Base-by-base conservation (phyloP, 2,888 invertebrate species). In the Platerodrilus igneus region DNA sequence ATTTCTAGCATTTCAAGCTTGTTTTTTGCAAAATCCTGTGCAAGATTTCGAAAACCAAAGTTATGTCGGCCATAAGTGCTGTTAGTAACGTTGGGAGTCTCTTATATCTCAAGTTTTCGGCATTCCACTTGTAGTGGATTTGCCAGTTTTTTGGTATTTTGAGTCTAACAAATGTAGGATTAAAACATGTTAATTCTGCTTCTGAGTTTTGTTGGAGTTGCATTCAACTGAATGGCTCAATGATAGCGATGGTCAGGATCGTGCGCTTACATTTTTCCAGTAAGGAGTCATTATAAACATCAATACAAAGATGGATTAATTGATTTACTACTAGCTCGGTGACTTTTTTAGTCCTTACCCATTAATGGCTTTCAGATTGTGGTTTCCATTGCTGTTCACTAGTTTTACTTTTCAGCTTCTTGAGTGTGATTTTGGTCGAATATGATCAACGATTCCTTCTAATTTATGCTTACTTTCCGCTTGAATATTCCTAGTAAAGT, bases 261-360 rank as follows among this genome's bases (percentile, higher is more conserved):
- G n/a, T n/a, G n/a, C n/a, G n/a, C n/a, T n/a, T n/a, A n/a, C n/a
- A n/a, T n/a, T n/a, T n/a, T n/a, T n/a, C n/a, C n/a, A n/a, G n/a
- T 2, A 22, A 6, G 10, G 13, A 23, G 9, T 33, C 22, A 32
- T 32, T 32, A 16, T 32, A 32, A 15, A 32, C 32, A 4, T 32
- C 32, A 22, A 32, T 6, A 23, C 23, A 15, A 23, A 32, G 22
- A n/a, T 22, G 9, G 3, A 23, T 32, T 9, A 32, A 16, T 2
- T 13, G 13, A n/a, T 32, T 32, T 11, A 31, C 17, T 2, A 23
- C 23, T 23, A 3, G 32, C 3, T 3, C 16, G 5, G 10, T 23
- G 23, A 7, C 13, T 23, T 23, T 32, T 32, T 2, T n/a, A 4
- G 16, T 23, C 10, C 23, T 32, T 15, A 32, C 16, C 32, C 32